Percentiles rank a stretch among this genome's conserved stretches.
Evolutionary conservation across 2,113 vertebrate species (phyloP).

Genomic region (Stictonetta naevosa): DNA sequence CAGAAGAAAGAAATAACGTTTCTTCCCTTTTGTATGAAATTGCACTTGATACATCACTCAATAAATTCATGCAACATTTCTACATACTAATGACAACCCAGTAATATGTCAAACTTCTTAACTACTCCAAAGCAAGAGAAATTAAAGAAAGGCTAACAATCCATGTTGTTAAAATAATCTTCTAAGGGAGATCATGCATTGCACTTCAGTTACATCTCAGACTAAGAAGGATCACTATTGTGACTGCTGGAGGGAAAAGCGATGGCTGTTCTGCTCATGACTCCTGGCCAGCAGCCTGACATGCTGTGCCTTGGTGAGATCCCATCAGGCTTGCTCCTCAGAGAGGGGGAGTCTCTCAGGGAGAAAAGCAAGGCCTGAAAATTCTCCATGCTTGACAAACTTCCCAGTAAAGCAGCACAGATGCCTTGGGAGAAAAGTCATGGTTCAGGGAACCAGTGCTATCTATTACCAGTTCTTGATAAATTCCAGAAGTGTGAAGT

Average conservation of each 20-base stretch:
- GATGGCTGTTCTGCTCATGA: fast-evolving
- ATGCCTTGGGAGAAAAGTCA: neutral
- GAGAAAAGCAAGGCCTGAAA: neutral
- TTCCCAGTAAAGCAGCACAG: neutral
- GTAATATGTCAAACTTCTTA: neutral
- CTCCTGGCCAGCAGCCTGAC: neutral
- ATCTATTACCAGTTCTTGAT: neutral
- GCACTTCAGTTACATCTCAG: fast-evolving
- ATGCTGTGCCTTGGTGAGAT: neutral
- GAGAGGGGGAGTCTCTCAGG: neutral
- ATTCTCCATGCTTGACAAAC: neutral
- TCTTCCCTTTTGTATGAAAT: neutral
- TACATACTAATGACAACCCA: neutral
- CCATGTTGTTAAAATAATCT: neutral
- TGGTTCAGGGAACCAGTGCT: neutral
- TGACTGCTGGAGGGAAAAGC: fast-evolving
- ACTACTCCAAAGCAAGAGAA: neutral
- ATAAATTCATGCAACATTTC: neutral
- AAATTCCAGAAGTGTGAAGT: neutral
- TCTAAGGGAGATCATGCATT: neutral
- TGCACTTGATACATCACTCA: neutral
- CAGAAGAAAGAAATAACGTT: neutral
- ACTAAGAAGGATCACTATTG: neutral
- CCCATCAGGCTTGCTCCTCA: neutral
- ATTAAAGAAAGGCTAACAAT: neutral